A percentile compares a stretch with the other conserved stretches of the same genome.
Conservation (phyloP, 2,113 vertebrate genomes). For the Rhodinocichla rosea region DNA sequence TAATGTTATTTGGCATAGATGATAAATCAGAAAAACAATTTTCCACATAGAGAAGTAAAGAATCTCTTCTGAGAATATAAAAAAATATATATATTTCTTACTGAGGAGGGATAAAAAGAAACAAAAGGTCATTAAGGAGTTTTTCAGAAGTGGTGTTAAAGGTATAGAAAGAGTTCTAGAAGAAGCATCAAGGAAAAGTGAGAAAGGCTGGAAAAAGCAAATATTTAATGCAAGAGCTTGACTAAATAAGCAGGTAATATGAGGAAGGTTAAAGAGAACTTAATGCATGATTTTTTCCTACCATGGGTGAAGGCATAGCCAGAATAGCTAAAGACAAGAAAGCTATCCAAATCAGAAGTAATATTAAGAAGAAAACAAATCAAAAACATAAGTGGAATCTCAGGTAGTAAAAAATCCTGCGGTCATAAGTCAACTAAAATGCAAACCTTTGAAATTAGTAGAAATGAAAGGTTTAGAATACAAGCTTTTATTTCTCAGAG, state of each 20-base stretch:
- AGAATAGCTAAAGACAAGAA: background rate
- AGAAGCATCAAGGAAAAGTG: background rate
- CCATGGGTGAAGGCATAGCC: background rate
- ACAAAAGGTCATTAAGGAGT: background rate
- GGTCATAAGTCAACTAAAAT: background rate
- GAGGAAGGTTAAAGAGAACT: background rate
- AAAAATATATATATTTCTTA: background rate
- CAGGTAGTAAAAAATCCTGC: background rate
- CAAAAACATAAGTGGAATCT: background rate
- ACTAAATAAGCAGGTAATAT: background rate
- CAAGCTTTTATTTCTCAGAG: background rate
- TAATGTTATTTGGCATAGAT: background rate
- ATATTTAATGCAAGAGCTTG: background rate
- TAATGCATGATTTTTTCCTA: background rate
- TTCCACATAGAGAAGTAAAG: background rate
- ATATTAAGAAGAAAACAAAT: background rate
- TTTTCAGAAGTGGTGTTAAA: background rate
- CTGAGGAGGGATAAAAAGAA: background rate
- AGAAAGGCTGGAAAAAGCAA: background rate
- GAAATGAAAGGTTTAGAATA: background rate
- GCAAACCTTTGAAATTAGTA: background rate
- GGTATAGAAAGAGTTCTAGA: background rate
- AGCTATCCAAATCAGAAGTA: background rate
- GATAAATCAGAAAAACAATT: background rate
- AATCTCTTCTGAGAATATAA: background rate